Base-by-base conservation (phyloP, 2,888 invertebrate genomes). In the Lysandra coridon region DNA sequence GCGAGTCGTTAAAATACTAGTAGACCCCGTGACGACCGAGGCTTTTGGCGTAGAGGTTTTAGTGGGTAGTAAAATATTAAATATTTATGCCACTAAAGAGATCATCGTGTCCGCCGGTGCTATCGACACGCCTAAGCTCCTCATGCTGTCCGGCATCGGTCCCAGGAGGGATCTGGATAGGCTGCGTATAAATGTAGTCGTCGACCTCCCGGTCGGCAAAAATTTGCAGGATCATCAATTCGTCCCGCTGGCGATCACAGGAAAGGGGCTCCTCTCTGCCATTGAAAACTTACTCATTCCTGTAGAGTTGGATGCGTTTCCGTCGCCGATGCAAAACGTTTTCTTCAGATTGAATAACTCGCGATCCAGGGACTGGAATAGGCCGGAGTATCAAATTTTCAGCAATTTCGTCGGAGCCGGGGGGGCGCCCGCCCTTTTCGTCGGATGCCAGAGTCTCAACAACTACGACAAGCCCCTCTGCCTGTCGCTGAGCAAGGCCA, bases 81-180 rank as follows among this genome's bases (percentile, higher is more conserved):
- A 89, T 10, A 84, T 91, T 4, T 89, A 85, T 80, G 88, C 89
- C 60, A 83, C 83, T 7, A 85, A 85, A 78, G 93, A 93, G 86
- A 87, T 93, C 0, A 88, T 93, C 4, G 73, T 93, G 73, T 92
- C 93, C 2, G 92, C 92, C 40, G 93, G 93, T 5, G 78, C 86
- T 57, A 88, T 92, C 17, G 89, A 92, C 40, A 88, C 90, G 53
- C 90, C 93, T 4, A 92, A 93, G 83, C 84, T 93, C 73, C 83
- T 93, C 78, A 88, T 93, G 88, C 84, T 92, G 0, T 92, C 94
- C 49, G 93, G 93, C 0, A 85, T 93, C 79, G 93, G 93, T 0
- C 93, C 92, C 1, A 80, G 80, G 79, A 84, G 88, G 49, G 87
- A 89, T 74, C 83, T 93, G 49, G 79, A 82, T 6, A 88, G 84